Evolutionary conservation across 23 tunicate species (phyloP), one percentile per base, ranked within the genome.

Genomic region (Diplosoma virens): DNA sequence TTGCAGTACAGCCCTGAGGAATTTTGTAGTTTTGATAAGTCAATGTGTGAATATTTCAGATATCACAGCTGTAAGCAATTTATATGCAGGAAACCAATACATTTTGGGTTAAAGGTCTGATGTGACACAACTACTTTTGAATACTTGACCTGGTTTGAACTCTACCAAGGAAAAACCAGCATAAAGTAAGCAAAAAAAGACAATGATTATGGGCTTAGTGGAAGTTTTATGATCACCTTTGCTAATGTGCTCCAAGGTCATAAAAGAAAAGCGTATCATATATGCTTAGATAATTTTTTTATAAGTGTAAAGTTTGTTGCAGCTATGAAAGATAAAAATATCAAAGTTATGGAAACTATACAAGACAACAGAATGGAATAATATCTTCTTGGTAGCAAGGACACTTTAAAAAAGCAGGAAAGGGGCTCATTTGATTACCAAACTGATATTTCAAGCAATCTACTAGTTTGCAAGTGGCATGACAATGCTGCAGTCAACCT

Each of bases 31-130:
- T 63, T 63, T 63, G 70, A 63, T n/a, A 36, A 63, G 35, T 63
- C 70, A 63, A 63, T 63, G 70, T 25, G 70, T n/a, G 70, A 63
- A n/a, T 63, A 63, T 63, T 63, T 6, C 29, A 36, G 70, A n/a
- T 36, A 36, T n/a, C 70, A 63, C 29, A 36, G 70, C 3, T 63
- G 33, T n/a, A 63, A 63, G 70, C 70, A 63, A 29, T 63, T 63
- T 63, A 6, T 63, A n/a, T 4, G 70, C 14, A 36, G 70, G 14
- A 63, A 63, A 63, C 70, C 35, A 6, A 28, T 25, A 25, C 33
- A 11, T 16, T 63, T 25, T 63, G 33, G 35, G 6, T 63, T 63
- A 5, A 63, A 63, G 35, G 20, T 63, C 20, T 28, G 35, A 36
- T 63, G 70, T 63, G 70, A 36, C 20, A 63, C 70, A 14, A 63